These are phyloP conservation scores for Anoura caudifer DNA, from an alignment of 2,113 vertebrate species.

Conservation along the genomic window DNA sequence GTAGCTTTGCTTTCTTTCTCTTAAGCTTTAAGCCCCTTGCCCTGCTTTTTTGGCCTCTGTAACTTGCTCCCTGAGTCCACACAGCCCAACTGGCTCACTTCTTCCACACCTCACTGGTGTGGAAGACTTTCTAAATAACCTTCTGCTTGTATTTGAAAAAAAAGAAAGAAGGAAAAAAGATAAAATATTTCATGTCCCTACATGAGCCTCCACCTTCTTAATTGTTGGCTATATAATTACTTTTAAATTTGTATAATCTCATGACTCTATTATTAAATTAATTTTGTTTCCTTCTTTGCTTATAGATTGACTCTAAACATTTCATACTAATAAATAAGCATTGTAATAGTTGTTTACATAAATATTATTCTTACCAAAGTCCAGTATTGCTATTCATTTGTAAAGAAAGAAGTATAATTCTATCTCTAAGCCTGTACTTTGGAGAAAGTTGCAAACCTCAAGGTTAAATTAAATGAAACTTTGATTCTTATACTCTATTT, in stretches of 20 bases:
- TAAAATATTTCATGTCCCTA: not conserved
- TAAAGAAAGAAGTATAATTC: not conserved
- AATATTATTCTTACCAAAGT: not conserved
- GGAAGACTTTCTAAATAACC: no score
- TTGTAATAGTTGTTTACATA: not conserved
- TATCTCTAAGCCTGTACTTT: not conserved
- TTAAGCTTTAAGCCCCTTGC: no score
- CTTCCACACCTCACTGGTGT: no score
- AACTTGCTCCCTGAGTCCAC: no score
- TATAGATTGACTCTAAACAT: constrained; percentile 4
- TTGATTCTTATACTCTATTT: not conserved
- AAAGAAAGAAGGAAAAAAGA: no score
- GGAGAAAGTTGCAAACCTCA: not conserved
- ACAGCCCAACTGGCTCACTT: no score
- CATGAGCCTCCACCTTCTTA: not conserved
- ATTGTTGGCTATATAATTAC: not conserved
- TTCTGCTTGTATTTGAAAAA: no score
- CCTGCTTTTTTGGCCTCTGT: no score
- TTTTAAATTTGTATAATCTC: not conserved
- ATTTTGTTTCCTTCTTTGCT: not conserved
- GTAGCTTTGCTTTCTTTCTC: no score
- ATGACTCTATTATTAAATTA: not conserved
- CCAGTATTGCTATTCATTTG: not conserved
- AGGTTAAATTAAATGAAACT: constrained; percentile 6
- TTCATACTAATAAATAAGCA: not conserved